A percentile compares a stretch with the other conserved stretches of the same genome.
These are phyloP conservation scores for Poecilia picta DNA, from an alignment of 2,797 vertebrate genomes.

Conservation along the genomic window DNA sequence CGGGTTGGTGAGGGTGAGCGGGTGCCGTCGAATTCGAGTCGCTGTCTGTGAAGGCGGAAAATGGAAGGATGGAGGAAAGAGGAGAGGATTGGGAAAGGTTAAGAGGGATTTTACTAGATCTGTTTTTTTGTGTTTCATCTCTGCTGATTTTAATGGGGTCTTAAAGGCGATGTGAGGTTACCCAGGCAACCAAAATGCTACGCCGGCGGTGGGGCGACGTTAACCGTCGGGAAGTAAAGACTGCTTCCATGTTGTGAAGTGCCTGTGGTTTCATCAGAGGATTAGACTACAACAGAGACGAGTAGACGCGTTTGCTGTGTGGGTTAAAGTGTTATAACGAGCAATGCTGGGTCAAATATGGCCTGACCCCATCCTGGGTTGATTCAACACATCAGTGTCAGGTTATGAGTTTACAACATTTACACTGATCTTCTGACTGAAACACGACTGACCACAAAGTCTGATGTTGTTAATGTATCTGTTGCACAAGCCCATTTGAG, in stretches of 20 bases:
- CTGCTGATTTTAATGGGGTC: constrained; percentile 70
- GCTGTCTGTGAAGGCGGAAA: constrained; percentile 43
- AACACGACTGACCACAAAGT: not conserved
- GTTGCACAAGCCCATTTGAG: not conserved
- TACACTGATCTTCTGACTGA: not conserved
- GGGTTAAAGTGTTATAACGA: not conserved
- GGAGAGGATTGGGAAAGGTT: constrained; percentile 62
- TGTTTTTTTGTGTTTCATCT: constrained; percentile 57
- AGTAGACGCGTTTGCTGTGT: not conserved
- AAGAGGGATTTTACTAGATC: constrained; percentile 72
- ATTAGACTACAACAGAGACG: not conserved
- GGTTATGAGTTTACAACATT: not conserved
- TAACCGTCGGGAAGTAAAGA: constrained; percentile 42
- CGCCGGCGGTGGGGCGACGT: constrained; percentile 44
- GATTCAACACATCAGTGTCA: too few relatives aligned
- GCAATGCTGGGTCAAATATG: not conserved
- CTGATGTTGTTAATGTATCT: not conserved
- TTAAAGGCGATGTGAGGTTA: constrained; percentile 71
- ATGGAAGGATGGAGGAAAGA: constrained; percentile 17
- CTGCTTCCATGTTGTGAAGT: not conserved
- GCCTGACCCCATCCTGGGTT: not conserved
- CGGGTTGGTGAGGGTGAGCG: constrained; percentile 60
- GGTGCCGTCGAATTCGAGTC: constrained; percentile 60
- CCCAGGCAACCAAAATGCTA: constrained; percentile 68
- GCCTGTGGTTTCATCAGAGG: not conserved